Evolutionary conservation across 1,140 invertebrate genomes (phyloP).

Genomic region (Lucilia cuprina): DNA sequence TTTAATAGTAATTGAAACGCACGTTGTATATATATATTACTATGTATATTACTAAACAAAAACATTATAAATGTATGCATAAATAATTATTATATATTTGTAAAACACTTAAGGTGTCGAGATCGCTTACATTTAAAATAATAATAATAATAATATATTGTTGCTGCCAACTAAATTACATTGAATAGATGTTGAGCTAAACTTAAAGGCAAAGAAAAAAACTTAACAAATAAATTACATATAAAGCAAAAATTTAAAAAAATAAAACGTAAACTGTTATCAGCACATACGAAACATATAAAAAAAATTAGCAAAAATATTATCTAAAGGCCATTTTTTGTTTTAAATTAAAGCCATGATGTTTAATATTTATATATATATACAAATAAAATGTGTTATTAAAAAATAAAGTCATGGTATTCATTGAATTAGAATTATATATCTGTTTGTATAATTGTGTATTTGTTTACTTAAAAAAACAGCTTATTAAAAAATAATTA

Average conservation of each 20-base stretch:
- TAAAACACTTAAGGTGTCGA: not conserved
- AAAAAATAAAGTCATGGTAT: not conserved
- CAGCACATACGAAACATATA: not conserved
- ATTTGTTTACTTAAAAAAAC: not conserved
- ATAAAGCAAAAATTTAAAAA: not conserved
- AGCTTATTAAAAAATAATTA: not conserved
- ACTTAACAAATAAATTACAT: not conserved
- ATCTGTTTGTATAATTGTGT: not conserved
- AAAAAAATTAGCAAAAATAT: not conserved
- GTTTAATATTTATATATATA: not conserved
- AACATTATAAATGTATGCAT: not conserved
- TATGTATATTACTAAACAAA: not conserved
- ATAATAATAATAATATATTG: not conserved
- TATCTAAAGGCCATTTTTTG: not conserved
- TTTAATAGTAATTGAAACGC: too few species aligned
- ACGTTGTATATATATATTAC: too few species aligned
- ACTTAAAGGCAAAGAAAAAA: not conserved
- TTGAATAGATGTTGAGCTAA: not conserved
- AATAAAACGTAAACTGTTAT: not conserved
- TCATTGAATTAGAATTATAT: not conserved
- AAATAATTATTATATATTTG: not conserved
- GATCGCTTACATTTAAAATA: slow-evolving; percentile 4
- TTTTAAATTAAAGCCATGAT: not conserved
- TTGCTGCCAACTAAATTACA: not conserved
- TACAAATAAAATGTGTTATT: not conserved